Base-by-base conservation (phyloP, 2,888 invertebrate genomes). In the Aleiodes alternator region DNA sequence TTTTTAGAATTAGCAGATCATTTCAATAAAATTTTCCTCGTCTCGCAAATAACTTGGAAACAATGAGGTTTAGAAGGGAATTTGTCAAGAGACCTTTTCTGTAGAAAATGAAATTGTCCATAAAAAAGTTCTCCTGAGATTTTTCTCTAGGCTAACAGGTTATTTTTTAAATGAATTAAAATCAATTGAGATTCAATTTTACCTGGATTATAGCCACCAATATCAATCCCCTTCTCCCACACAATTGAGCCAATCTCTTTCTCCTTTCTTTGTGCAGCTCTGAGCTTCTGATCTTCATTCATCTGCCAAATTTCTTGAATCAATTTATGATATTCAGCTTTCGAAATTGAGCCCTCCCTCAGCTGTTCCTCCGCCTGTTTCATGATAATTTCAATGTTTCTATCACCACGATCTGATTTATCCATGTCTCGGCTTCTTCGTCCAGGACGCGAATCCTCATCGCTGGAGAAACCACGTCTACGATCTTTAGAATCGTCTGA, bases 351-450 rank as follows among this genome's bases (percentile, higher is more conserved):
- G 0, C 96, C 96, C 70, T 93, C 93, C 78, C 93, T 94, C 77
- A 94, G 92, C 82, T 95, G 93, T 82, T 95, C 95, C 76, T 96
- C 95, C 0, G 97, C 97, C 84, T 96, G 95, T 9, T 93, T 92
- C 86, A 96, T 94, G 76, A 96, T 96, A 59, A 94, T 94, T 76
- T 95, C 94, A 82, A 95, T 94, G 74, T 94, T 94, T 76, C 92
- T 92, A 80, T 94, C 91, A 74, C 90, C 90, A 74, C 92, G 90
- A 0, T 90, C 89, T 68, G 92, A 89, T 72, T 92, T 89, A 78
- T 93, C 93, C 0, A 88, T 90, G 69, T 93, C 92, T 76, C 92
- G 91, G 23, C 77, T 74, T 56, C 87, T 80, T 11, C 84, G 83
- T 34, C 81, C 82, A 0, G 84, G 79, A n/a, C 87, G 80, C 4